phyloP scores from a whole-genome alignment of 2,797 vertebrate genomes.

The Enoplosus armatus region DNA sequence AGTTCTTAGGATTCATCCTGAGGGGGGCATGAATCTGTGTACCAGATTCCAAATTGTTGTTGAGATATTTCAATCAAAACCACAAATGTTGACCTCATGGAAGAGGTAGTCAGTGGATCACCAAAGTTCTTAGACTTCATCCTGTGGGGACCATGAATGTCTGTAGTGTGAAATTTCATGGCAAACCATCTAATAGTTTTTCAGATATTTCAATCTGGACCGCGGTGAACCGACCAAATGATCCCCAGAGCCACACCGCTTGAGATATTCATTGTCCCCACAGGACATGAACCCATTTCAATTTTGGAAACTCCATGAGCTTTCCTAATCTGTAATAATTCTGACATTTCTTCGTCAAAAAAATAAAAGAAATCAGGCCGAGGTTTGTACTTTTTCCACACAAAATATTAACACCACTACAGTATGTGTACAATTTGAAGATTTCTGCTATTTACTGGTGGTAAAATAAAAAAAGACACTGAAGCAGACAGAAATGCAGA shows the following conservation, averaged over 20 bases:
- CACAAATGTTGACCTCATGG: too few species aligned
- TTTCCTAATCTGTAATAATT: not conserved
- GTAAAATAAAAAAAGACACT: not conserved
- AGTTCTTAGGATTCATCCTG: not conserved
- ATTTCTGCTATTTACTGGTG: not conserved
- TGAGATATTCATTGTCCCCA: not conserved
- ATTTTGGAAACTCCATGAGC: not conserved
- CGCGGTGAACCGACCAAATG: not conserved
- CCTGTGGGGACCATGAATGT: not conserved
- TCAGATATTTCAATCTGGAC: not conserved
- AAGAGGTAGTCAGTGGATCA: not conserved
- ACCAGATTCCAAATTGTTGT: not conserved
- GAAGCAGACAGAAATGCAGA: not conserved
- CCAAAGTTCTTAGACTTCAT: not conserved
- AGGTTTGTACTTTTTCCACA: not conserved
- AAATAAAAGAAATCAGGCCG: not conserved
- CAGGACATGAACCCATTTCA: not conserved
- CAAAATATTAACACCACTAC: not conserved
- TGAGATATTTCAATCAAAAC: not conserved
- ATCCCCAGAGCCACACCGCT: too few species aligned
- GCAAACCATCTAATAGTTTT: not conserved
- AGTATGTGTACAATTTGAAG: not conserved
- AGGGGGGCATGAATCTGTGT: not conserved
- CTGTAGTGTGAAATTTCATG: not conserved
- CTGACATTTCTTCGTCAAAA: not conserved